Base-by-base conservation (phyloP, 2,797 vertebrate genomes). In the Anas bernieri region DNA sequence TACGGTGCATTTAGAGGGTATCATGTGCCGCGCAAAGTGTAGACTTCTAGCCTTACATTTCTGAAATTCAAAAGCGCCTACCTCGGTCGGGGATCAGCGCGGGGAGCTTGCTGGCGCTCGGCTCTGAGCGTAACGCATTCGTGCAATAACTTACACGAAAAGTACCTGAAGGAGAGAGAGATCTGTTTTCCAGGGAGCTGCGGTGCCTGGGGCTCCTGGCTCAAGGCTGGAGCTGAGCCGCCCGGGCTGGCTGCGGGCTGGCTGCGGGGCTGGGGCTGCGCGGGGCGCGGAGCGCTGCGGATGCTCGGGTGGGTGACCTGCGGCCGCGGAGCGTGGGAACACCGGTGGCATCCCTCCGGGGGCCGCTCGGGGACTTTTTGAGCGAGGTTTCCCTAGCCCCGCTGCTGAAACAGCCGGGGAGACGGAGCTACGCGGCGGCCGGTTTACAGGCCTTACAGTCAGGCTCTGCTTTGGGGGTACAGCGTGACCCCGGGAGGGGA, bases 41-140 rank as follows among this genome's bases (percentile, higher is more conserved):
- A 94, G 69, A 31, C 83, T 96, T 96, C 96, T 97, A 94, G 95
- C 92, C 90, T 97, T 97, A 96, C 94, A 61, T 94, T 97, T 95
- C 88, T 95, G 90, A 94, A 95, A 97, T 90, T 96, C 95, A 93
- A 95, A 97, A 94, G 94, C 83, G 84, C 26, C 74, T 81, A 96
- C 93, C 86, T 95, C 91, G n/a, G 72, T 41, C 64, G 69, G 90
- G 94, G 94, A 94, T 96, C 94, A 95, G 75, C 64, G 35, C 61
- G 20, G 72, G 81, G 88, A 64, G 37, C 80, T 81, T 96, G 94
- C 95, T 81, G 92, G 70, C 85, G 74, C 90, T 97, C 89, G 87
- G 95, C 95, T 88, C 91, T 91, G 67, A 45, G 88, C 81, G 50
- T 82, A 93, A 67, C 23, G 7, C 43, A 1, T 62, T 77, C 41